phyloP scores from a whole-genome alignment of 2,113 vertebrate species.

The Sterrhoptilus dennistouni region DNA sequence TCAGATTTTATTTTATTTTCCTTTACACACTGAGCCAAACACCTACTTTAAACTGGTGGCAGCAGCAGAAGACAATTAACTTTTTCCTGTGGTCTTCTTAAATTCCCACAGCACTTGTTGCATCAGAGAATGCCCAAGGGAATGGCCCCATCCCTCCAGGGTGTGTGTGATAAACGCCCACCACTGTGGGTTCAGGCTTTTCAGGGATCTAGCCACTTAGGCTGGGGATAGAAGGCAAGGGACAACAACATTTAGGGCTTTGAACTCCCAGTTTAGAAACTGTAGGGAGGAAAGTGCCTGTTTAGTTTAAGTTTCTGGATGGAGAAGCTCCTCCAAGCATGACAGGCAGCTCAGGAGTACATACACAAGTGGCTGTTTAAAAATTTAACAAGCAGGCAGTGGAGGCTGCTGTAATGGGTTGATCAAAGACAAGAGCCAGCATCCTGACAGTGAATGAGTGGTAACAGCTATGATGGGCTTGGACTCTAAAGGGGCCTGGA shows the following conservation, averaged over 20 bases:
- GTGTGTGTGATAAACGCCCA: background rate
- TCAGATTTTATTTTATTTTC: background rate
- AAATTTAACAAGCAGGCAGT: conserved; percentile 48
- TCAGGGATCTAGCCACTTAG: background rate
- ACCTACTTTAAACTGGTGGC: background rate
- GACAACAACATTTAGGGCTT: background rate
- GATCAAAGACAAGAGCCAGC: conserved; percentile 50
- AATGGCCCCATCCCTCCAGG: rapidly evolving
- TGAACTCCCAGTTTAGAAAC: conserved; percentile 6
- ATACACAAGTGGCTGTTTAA: conserved; percentile 51
- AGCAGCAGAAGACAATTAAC: background rate
- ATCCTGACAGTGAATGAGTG: conserved; percentile 43
- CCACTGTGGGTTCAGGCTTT: rapidly evolving
- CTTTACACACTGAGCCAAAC: background rate
- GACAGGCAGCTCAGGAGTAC: conserved; percentile 48
- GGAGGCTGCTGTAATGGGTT: conserved; percentile 29
- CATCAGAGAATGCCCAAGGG: background rate
- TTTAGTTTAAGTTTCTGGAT: conserved; percentile 10
- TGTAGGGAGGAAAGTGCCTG: background rate
- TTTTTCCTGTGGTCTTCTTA: background rate
- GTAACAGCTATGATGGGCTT: background rate
- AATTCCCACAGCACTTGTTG: background rate
- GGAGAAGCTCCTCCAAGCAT: conserved; percentile 8
- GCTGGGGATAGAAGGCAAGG: background rate
- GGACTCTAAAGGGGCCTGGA: conserved; percentile 30